These are phyloP conservation scores for Alentia gelatinosa DNA, from an alignment of 2,888 invertebrate genomes.

Conservation along the genomic window DNA sequence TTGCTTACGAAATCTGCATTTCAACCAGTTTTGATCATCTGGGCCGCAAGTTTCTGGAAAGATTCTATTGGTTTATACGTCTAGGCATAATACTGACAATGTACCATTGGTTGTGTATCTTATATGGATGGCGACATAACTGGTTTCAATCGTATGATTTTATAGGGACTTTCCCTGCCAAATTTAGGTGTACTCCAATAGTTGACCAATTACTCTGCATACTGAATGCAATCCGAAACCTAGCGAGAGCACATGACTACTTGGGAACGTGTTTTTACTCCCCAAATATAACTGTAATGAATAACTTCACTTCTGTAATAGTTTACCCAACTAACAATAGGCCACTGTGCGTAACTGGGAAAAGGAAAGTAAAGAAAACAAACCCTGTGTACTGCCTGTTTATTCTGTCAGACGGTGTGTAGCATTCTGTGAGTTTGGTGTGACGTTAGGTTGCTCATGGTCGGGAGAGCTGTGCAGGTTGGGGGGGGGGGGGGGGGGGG, in stretches of 20 bases:
- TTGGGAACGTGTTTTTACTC: too few relatives aligned
- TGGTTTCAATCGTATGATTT: conserved; percentile 22
- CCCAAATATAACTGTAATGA: too few relatives aligned
- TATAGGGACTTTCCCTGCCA: conserved; percentile 27
- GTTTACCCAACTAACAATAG: too few relatives aligned
- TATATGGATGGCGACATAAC: conserved; percentile 32
- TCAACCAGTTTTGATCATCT: conserved; percentile 25
- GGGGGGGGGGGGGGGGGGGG: too few relatives aligned
- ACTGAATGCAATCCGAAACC: background rate
- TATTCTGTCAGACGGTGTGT: conserved; percentile 19
- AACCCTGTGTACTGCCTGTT: background rate
- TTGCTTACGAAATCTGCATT: conserved; percentile 42
- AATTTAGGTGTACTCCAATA: conserved; percentile 32
- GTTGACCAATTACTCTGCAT: background rate
- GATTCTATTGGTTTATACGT: conserved; percentile 40
- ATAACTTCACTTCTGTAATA: too few relatives aligned
- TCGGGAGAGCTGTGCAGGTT: background rate
- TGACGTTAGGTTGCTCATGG: background rate
- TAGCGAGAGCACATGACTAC: too few relatives aligned
- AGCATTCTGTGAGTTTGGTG: background rate
- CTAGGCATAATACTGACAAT: conserved; percentile 19
- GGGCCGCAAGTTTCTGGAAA: background rate
- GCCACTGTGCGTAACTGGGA: too few relatives aligned
- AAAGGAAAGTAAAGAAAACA: too few relatives aligned
- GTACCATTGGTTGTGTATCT: conserved; percentile 23